phyloP scores from a whole-genome alignment of 2,888 invertebrate species.

The Heliconius aoede region DNA sequence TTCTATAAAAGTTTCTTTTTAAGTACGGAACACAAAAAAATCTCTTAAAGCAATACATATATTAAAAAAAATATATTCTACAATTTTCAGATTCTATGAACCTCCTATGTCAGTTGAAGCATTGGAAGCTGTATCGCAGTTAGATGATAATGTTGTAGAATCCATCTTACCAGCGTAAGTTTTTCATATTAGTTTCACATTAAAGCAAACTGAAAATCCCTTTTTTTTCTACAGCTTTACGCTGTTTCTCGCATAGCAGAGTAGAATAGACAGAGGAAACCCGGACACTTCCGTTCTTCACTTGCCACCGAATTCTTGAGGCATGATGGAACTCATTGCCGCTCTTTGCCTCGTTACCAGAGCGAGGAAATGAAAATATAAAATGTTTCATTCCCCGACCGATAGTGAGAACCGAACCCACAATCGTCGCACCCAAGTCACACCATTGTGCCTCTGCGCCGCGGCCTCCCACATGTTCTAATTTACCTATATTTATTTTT shows the following conservation, averaged over 20 bases:
- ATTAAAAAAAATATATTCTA: not conserved
- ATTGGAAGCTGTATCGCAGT: conserved; percentile 74
- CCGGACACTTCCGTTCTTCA: not conserved
- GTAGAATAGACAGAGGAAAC: not conserved
- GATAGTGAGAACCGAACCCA: not conserved
- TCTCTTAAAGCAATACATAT: not conserved
- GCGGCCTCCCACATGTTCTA: not conserved
- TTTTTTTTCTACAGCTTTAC: not conserved
- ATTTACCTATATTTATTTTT: not conserved
- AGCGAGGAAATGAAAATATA: not conserved
- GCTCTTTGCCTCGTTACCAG: not conserved
- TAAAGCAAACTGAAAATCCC: too few relatives aligned
- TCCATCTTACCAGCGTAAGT: conserved; percentile 72
- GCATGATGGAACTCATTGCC: not conserved
- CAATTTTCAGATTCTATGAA: conserved; percentile 82
- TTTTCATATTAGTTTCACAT: not conserved
- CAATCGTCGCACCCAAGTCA: not conserved
- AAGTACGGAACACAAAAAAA: not conserved
- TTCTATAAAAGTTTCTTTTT: too few relatives aligned
- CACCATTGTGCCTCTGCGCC: not conserved
- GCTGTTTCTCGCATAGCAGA: not conserved
- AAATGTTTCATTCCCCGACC: not conserved
- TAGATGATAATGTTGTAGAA: conserved; percentile 66
- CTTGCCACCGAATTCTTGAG: not conserved
- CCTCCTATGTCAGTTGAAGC: conserved; percentile 82